Evolutionary conservation across 2,113 vertebrate species (phyloP), one percentile per base, ranked within the genome.

Genomic region (Sturnus vulgaris): DNA sequence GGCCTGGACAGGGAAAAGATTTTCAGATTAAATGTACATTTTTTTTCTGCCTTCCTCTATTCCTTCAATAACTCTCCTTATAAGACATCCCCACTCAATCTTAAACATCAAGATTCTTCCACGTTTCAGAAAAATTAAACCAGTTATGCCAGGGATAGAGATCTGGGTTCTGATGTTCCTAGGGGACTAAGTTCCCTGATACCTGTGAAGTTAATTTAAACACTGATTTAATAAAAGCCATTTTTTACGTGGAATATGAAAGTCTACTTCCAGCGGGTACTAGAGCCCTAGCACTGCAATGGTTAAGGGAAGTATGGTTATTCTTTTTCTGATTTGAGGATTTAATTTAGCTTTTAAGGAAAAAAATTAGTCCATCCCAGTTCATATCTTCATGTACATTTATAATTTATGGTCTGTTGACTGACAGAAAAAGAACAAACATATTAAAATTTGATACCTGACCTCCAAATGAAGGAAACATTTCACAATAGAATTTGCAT

Each of bases 391-490:
- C 60, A 56, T 77, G 39, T 57, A 47, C 23, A 64, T 95, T 92
- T 94, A 94, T 93, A 91, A 95, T 95, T 97, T 91, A 92, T 86
- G 73, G 9, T 68, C 40, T 88, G 76, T 82, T 96, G 94, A 84
- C 81, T 93, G 81, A 82, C 66, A 95, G 63, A 90, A 94, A 95
- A 95, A 53, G 46, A 92, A 94, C 53, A 13, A 96, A 81, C 85
- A 89, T 81, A 91, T 97, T 87, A 97, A 90, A 96, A 66, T 97
- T 97, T 96, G 75, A 95, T 95, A 94, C 52, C 35, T 63, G 71
- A 94, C 81, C 52, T 96, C 86, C 71, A 95, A 92, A 66, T 7
- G 23, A 75, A 97, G 73, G 69, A 82, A 81, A 61, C 21, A 70
- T 94, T 90, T 92, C 66, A 85, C 30, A 20, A 88, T 46, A 95